Percentiles rank a stretch among this genome's conserved stretches.
Conservation (phyloP, 1,140 invertebrate genomes). For the Drosophila suzukii region DNA sequence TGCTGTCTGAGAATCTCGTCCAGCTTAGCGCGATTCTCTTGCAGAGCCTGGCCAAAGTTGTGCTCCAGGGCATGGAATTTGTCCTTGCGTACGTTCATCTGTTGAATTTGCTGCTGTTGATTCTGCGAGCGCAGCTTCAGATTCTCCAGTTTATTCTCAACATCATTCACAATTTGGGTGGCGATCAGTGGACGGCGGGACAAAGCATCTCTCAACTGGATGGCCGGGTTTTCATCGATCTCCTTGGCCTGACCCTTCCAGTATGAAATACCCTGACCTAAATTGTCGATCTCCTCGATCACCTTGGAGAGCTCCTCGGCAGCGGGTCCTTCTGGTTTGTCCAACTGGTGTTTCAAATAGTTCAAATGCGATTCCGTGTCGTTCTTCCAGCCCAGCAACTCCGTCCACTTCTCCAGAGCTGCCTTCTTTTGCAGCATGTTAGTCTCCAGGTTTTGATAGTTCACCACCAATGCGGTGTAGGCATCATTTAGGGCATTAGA, state of each 20-base stretch:
- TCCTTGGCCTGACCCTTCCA: constrained; percentile 89
- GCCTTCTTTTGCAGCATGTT: constrained; percentile 90
- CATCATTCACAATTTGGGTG: constrained; percentile 88
- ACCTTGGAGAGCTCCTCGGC: constrained; percentile 88
- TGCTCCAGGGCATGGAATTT: constrained; percentile 89
- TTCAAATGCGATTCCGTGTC: constrained; percentile 92
- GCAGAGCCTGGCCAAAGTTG: constrained; percentile 87
- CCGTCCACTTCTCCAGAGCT: constrained; percentile 92
- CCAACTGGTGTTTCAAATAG: constrained; percentile 92
- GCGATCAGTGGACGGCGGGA: constrained; percentile 89
- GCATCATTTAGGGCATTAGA: constrained; percentile 89
- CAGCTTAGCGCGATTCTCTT: constrained; percentile 86
- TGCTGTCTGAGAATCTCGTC: constrained; percentile 85
- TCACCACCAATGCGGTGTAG: constrained; percentile 89
- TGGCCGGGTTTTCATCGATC: constrained; percentile 88
- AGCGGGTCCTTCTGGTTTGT: constrained; percentile 88
- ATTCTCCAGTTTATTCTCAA: constrained; percentile 88
- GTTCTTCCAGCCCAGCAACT: constrained; percentile 92
- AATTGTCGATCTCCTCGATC: constrained; percentile 88
- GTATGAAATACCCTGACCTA: constrained; percentile 88
- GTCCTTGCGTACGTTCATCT: constrained; percentile 89
- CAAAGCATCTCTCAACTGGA: constrained; percentile 89
- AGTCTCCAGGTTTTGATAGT: constrained; percentile 91
- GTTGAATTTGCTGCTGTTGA: constrained; percentile 88
- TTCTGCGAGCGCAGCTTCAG: constrained; percentile 88